Percentiles rank a stretch among this genome's conserved stretches.
Evolutionary conservation across 2,797 vertebrate genomes (phyloP).

Genomic region (Epinephelus coioides): DNA sequence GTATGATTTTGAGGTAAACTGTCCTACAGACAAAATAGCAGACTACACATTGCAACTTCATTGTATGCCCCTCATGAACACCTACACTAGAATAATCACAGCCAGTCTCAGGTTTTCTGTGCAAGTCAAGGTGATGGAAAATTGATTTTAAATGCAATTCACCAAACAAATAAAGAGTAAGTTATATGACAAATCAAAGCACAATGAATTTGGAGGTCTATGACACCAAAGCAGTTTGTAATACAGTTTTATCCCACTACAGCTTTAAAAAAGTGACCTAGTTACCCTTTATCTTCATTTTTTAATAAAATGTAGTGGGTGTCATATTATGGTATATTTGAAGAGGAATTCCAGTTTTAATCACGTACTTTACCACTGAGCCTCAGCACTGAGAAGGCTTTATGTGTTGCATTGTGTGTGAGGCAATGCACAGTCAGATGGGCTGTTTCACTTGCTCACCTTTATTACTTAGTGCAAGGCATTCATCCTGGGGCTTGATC

Average conservation of each 20-base stretch:
- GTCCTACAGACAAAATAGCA: neutral
- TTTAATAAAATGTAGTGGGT: neutral
- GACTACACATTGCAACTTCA: neutral
- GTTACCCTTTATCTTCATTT: neutral
- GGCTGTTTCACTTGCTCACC: slow-evolving; percentile 67
- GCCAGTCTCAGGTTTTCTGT: neutral
- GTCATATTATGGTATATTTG: neutral
- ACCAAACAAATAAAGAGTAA: too few species aligned
- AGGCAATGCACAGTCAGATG: neutral
- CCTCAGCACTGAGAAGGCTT: neutral
- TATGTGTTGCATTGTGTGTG: neutral
- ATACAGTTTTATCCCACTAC: neutral
- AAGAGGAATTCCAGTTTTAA: neutral
- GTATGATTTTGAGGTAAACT: too few species aligned
- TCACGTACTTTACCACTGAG: neutral
- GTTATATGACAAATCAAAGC: neutral
- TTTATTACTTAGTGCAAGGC: slow-evolving; percentile 68
- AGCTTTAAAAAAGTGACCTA: neutral
- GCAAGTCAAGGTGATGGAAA: too few species aligned
- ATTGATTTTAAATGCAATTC: too few species aligned
- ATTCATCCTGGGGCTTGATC: slow-evolving; percentile 89
- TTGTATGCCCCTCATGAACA: neutral
- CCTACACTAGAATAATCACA: neutral
- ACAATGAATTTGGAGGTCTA: neutral
- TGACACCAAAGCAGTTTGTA: neutral